phyloP scores from a whole-genome alignment of 2,797 vertebrate genomes.

The Rachycentron canadum region DNA sequence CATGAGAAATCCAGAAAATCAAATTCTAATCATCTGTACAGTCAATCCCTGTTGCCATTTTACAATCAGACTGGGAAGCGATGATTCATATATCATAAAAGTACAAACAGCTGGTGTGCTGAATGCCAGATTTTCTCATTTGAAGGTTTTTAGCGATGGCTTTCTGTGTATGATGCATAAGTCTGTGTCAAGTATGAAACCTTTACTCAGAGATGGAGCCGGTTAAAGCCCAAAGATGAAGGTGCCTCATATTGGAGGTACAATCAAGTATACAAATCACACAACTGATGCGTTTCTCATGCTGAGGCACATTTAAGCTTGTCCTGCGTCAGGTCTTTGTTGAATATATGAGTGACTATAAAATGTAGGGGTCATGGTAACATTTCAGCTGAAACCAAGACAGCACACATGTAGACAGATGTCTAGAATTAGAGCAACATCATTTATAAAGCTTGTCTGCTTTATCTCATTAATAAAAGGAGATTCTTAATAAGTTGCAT shows the following conservation, averaged over 20 bases:
- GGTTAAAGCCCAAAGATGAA: slow-evolving; percentile 18
- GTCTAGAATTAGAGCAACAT: slow-evolving; percentile 9
- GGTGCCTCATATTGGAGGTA: slow-evolving; percentile 37
- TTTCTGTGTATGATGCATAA: slow-evolving; percentile 59
- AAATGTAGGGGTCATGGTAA: slow-evolving; percentile 18
- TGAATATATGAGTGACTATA: slow-evolving; percentile 2
- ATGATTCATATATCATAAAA: slow-evolving; percentile 57
- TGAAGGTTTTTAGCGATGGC: slow-evolving; percentile 24
- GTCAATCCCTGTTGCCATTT: background rate
- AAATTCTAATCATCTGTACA: background rate
- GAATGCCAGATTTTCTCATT: slow-evolving; percentile 25
- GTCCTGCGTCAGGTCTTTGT: slow-evolving; percentile 30
- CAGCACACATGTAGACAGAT: slow-evolving; percentile 12
- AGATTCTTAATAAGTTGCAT: slow-evolving; percentile 47
- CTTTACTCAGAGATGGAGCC: slow-evolving; percentile 14
- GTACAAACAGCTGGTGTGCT: slow-evolving; percentile 50
- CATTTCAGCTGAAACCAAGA: slow-evolving; percentile 22
- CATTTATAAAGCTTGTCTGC: slow-evolving; percentile 34
- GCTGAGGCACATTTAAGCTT: slow-evolving; percentile 50
- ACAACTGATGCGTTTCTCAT: slow-evolving; percentile 30
- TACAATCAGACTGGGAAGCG: slow-evolving; percentile 37
- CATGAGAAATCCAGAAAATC: slow-evolving; percentile 2
- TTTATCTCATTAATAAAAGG: slow-evolving; percentile 16
- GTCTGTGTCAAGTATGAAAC: slow-evolving; percentile 43
- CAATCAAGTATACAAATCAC: slow-evolving; percentile 48